Conservation (phyloP, 1,140 invertebrate species). For the Araneus ventricosus region DNA sequence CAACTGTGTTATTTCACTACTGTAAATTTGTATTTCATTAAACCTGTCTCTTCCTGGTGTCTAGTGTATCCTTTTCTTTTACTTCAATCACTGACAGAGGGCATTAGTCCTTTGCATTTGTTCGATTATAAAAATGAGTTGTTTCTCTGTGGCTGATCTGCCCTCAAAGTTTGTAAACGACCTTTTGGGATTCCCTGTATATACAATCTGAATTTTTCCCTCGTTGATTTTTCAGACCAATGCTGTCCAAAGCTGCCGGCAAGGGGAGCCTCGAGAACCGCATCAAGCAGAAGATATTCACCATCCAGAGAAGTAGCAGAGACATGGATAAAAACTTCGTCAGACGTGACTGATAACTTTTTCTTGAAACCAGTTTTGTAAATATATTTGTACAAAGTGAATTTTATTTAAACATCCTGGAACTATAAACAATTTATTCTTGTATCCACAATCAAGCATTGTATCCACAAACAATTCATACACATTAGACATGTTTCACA, state of each 20-base stretch:
- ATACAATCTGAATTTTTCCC: too few relatives aligned
- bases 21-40: too few relatives aligned
- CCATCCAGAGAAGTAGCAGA: slow-evolving; percentile 86
- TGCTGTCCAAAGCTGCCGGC: slow-evolving; percentile 86
- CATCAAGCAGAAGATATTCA: too few relatives aligned
- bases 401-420: background rate
- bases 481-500: background rate
- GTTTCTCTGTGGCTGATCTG: too few relatives aligned
- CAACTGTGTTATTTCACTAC: too few relatives aligned
- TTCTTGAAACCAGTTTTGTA: background rate
- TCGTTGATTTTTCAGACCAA: slow-evolving; percentile 85
- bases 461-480: background rate
- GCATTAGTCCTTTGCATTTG: too few relatives aligned
- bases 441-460: slow-evolving; percentile 9
- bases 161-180: too few relatives aligned
- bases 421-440: slow-evolving; percentile 27
- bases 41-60: too few relatives aligned
- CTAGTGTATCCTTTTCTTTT: too few relatives aligned
- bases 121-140: too few relatives aligned
- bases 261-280: slow-evolving; percentile 83
- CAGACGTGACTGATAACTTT: slow-evolving; percentile 79
- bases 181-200: too few relatives aligned
- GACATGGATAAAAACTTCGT: slow-evolving; percentile 89
- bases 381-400: slow-evolving; percentile 1
- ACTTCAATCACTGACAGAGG: too few relatives aligned